phyloP scores from a whole-genome alignment of 1,140 invertebrate genomes.

The Brachionus manjavacas region DNA sequence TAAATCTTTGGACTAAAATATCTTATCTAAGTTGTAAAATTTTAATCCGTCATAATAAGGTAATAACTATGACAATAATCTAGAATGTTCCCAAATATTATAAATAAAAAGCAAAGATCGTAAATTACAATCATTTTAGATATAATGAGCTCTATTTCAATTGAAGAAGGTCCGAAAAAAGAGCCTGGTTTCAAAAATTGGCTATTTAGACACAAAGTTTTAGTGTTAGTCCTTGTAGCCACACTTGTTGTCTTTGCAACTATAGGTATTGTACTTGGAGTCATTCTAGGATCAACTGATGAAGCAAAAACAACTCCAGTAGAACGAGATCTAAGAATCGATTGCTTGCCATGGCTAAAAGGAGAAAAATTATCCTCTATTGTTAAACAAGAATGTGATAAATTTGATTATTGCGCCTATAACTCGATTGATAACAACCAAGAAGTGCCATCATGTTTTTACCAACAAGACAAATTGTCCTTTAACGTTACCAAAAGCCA shows the following conservation, averaged over 20 bases:
- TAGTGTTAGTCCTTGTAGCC: neutral
- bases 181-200: neutral
- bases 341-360: constrained; percentile 33
- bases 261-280: neutral
- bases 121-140: neutral
- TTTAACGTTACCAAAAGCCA: neutral
- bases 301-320: neutral
- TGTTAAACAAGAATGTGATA: neutral
- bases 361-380: neutral
- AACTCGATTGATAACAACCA: constrained; percentile 7
- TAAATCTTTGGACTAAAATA: neutral
- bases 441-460: constrained; percentile 19
- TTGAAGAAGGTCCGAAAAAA: neutral
- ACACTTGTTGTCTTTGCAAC: neutral
- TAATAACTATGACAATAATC: neutral
- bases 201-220: neutral
- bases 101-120: neutral
- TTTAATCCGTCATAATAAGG: neutral
- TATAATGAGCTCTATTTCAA: neutral
- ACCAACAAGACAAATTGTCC: neutral
- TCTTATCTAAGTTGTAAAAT: neutral
- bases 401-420: neutral
- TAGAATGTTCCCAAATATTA: neutral
- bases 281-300: neutral
- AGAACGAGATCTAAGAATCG: neutral